Evolutionary conservation across 2,888 invertebrate species (phyloP), one percentile per base, ranked within the genome.

Genomic region (Tenthredo mesomela): DNA sequence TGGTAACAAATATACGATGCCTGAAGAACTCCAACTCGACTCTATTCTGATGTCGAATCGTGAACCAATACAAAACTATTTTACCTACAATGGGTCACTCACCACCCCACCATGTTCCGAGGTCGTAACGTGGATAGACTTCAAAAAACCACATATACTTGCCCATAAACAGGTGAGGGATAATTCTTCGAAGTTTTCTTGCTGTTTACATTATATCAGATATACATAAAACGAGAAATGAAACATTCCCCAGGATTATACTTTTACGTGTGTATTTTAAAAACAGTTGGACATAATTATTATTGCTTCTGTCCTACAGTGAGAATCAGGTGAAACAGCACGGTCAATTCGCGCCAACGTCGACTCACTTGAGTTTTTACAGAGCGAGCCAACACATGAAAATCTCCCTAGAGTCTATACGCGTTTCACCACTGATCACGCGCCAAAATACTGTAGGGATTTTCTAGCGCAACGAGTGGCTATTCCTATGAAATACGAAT

Each of bases 21-120:
- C 91, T 40, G 89, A 94, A 15, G 94, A 95, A 0, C 94, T 95
- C 88, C 94, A 94, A 0, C 93, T 96, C 88, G 92, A 93, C n/a
- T 93, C 95, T 83, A 94, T 96, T 71, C 89, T 96, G 84, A 75
- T 86, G n/a, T 85, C 87, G 6, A 82, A 85, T 37, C 21, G 10
- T 2, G 92, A 93, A 73, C 94, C 95, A 89, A 92, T 95, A 86
- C 92, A 95, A 58, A 93, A 95, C 61, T 98, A 97, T 93, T 98
- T 96, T 94, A 97, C 97, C 0, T 98, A 98, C 92, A 94, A 95
- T 71, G 98, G 98, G 0, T 98, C 98, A 0, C 92, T 98, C 87
- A 98, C 98, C 4, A 98, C 98, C 2, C 98, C 98, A 2, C 98
- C 98, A 0, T 97, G 97, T 89, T 95, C 95, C 33, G 98, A 98